Evolutionary conservation across 2,113 vertebrate species (phyloP).

Genomic region (Calidris pygmaea): DNA sequence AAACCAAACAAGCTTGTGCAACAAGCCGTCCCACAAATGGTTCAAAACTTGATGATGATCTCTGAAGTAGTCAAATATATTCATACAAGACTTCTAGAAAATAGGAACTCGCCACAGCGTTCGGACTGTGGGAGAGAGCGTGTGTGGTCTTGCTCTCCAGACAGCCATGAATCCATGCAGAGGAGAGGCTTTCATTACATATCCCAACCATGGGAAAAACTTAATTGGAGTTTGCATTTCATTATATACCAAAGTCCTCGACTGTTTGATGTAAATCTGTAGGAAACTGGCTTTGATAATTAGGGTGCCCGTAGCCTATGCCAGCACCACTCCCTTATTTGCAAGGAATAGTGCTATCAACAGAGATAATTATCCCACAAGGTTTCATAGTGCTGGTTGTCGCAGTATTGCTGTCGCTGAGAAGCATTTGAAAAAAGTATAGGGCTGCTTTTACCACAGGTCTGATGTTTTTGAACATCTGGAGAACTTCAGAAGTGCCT

Average conservation of each 20-base stretch:
- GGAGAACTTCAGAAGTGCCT: neutral
- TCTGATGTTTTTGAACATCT: neutral
- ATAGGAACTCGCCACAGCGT: neutral
- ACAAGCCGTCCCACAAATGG: neutral
- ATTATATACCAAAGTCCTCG: neutral
- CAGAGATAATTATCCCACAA: neutral
- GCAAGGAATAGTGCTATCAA: slow-evolving; percentile 44
- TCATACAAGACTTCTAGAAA: neutral
- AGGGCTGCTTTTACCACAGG: neutral
- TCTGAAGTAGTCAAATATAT: neutral
- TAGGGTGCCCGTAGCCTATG: neutral
- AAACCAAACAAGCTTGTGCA: neutral
- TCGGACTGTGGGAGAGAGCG: neutral
- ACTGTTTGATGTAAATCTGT: slow-evolving; percentile 54
- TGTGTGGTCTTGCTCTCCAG: slow-evolving; percentile 48
- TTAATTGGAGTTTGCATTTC: slow-evolving; percentile 18
- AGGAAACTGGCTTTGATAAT: slow-evolving; percentile 54
- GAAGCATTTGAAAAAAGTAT: neutral
- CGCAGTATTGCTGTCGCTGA: neutral
- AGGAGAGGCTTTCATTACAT: neutral
- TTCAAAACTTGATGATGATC: neutral
- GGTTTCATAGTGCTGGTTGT: neutral
- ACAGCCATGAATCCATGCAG: neutral
- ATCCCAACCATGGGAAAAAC: slow-evolving; percentile 39
- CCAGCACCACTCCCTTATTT: slow-evolving; percentile 63